Evolutionary conservation across 2,113 vertebrate genomes (phyloP), one percentile per base, ranked within the genome.

Genomic region (Micromys minutus): DNA sequence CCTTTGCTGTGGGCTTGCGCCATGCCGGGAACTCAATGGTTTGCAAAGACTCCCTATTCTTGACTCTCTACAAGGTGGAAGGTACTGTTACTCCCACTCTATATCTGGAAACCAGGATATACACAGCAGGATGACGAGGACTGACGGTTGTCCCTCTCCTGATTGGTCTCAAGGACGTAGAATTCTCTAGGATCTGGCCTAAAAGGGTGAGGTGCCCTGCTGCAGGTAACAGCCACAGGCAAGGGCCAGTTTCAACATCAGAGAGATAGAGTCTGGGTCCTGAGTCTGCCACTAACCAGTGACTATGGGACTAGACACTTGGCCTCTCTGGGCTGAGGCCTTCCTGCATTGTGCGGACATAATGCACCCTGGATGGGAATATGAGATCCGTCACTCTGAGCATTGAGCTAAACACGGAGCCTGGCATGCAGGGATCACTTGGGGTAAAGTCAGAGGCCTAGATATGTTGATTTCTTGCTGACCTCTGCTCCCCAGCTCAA

Each of bases 371-470:
- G 16, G 16, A 34, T 93, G 83, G 45, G 76, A 39, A 34, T 39
- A 1, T 15, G 36, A 50, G 61, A 61, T 21, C 0, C 0, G 13
- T 15, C 22, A 1, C 59, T 15, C 24, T 2, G 29, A 26, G 42
- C 19, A 65, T 16, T 0, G 0, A 0, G 34, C 47, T 15, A 7
- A 47, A 31, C 52, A 7, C 1, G 7, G 77, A 24, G 36, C 31
- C 84, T n/a, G 52, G 55, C 1, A 0, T 19, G 0, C 6, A 13
- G 4, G 0, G 16, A 39, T 36, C 19, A 15, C 81, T 76, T 31
- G 6, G 59, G 31, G 4, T 75, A 34, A 0, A 12, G 88, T 0
- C 29, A 5, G 36, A 59, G 52, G 74, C 57, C 86, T 55, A 34
- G 36, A 36, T 39, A 63, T 17, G n/a, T 42, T 59, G 55, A 61